phyloP scores from a whole-genome alignment of 1,140 invertebrate species.

The Lepidurus apus region DNA sequence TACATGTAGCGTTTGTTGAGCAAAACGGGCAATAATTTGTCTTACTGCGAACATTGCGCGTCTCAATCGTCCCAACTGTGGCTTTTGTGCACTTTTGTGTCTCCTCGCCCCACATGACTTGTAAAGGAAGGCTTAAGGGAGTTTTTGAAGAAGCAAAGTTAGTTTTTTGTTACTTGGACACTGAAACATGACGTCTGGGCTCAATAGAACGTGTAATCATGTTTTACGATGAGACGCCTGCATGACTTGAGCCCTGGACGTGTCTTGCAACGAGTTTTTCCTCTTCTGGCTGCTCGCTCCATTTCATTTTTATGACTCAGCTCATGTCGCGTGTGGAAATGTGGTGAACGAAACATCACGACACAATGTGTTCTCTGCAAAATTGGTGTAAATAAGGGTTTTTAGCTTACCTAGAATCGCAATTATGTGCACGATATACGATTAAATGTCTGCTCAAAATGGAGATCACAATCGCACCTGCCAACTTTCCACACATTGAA shows the following conservation, averaged over 20 bases:
- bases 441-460: not conserved
- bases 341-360: not conserved
- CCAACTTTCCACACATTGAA: too few relatives aligned
- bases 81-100: constrained; percentile 4
- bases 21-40: not conserved
- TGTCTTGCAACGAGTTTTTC: not conserved
- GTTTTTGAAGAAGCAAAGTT: not conserved
- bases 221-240: not conserved
- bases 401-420: not conserved
- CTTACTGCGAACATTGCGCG: not conserved
- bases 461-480: too few relatives aligned
- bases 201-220: not conserved
- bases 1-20: not conserved
- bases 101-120: not conserved
- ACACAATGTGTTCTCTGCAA: not conserved
- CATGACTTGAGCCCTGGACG: constrained; percentile 1
- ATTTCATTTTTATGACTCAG: not conserved
- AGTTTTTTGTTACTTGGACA: not conserved
- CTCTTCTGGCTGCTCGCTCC: not conserved
- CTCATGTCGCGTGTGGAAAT: constrained; percentile 3
- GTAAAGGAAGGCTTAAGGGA: not conserved
- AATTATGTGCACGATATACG: not conserved
- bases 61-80: not conserved
- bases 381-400: not conserved
- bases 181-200: not conserved